These are phyloP conservation scores for Chaetorhynchus papuensis DNA, from an alignment of 2,113 vertebrate genomes.

Conservation along the genomic window DNA sequence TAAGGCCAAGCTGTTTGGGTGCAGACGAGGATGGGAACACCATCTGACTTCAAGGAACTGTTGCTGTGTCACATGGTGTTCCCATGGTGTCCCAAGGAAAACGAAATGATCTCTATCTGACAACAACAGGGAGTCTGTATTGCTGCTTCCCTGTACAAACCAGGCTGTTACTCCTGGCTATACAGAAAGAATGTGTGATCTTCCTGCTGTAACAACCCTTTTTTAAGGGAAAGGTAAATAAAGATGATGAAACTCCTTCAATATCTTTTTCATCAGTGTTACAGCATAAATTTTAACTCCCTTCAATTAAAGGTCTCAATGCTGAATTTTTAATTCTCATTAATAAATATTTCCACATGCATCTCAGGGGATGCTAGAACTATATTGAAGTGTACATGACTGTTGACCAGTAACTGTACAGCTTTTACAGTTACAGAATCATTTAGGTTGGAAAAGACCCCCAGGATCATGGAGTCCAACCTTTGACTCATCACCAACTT, in stretches of 20 bases:
- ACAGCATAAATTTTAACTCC: neutral
- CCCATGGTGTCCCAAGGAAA: neutral
- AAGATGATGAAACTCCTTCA: neutral
- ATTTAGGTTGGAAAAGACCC: neutral
- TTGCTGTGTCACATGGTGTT: neutral
- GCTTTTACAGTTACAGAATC: neutral
- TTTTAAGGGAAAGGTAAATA: neutral
- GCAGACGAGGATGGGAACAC: neutral
- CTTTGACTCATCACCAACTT: neutral
- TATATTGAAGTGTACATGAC: fast-evolving
- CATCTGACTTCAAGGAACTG: fast-evolving
- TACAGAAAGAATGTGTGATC: neutral
- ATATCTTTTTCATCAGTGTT: neutral
- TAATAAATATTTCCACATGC: neutral
- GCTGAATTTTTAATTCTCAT: neutral
- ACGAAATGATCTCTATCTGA: neutral
- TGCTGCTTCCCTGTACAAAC: neutral
- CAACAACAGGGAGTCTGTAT: neutral
- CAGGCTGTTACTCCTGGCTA: neutral
- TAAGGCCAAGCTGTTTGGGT: neutral
- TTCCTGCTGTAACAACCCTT: neutral
- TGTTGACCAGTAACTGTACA: neutral
- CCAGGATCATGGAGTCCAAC: neutral
- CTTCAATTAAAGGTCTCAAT: neutral
- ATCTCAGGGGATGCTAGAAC: neutral